Percentiles rank a stretch among this genome's conserved stretches.
Conservation (phyloP, 2,113 vertebrate species). For the Rissa tridactyla region DNA sequence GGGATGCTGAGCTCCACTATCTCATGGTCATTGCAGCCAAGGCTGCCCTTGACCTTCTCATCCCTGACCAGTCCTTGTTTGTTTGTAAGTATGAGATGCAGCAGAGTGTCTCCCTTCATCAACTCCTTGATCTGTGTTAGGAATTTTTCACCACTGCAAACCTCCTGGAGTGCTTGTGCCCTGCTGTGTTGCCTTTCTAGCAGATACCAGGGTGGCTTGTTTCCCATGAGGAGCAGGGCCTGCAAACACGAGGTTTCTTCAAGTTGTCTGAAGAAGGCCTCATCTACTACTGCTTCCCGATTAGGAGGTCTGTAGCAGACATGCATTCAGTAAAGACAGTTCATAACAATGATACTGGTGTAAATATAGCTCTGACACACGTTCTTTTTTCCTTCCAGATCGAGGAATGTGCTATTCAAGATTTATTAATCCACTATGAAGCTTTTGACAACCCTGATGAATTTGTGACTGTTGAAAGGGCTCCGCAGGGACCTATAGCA, state of each 20-base stretch:
- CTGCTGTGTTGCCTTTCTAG: not conserved
- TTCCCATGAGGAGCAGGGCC: not conserved
- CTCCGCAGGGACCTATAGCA: conserved; percentile 87
- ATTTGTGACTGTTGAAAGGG: conserved; percentile 90
- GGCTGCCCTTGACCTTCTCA: not conserved
- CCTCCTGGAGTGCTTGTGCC: not conserved
- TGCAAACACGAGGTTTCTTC: not conserved
- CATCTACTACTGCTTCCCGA: not conserved
- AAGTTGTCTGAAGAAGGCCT: not conserved
- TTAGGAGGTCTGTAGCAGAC: not conserved
- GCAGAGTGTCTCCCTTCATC: not conserved
- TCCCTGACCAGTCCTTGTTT: not conserved
- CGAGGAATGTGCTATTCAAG: conserved; percentile 93
- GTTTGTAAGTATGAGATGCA: not conserved
- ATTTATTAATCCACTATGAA: conserved; percentile 87
- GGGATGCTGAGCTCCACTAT: not conserved
- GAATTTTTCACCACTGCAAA: not conserved
- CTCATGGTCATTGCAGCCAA: not conserved
- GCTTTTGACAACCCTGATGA: conserved; percentile 92
- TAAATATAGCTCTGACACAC: not conserved
- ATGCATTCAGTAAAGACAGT: not conserved
- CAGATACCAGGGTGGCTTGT: not conserved
- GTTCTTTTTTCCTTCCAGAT: conserved; percentile 77
- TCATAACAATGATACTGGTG: not conserved
- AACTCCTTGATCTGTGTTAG: not conserved